Percentiles rank a stretch among this genome's conserved stretches.
These are phyloP conservation scores for Tromatobia lineatoria DNA, from an alignment of 2,888 invertebrate species.

Conservation along the genomic window DNA sequence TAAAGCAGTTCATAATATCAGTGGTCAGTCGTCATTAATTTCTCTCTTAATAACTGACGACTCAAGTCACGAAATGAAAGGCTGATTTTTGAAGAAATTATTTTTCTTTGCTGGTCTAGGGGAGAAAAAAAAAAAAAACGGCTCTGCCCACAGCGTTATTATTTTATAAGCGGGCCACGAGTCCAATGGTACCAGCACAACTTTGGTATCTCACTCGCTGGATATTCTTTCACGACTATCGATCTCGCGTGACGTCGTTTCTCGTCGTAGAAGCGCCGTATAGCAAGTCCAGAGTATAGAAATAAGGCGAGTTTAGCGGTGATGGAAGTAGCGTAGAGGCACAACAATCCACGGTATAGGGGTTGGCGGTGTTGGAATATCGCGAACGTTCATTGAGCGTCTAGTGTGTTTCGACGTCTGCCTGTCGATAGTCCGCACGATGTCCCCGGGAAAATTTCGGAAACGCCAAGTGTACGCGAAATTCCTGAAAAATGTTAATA, in stretches of 20 bases:
- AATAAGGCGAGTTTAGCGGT: neutral
- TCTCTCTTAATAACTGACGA: neutral
- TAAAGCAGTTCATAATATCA: conserved; percentile 28
- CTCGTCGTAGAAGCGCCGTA: conserved; percentile 31
- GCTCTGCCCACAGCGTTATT: neutral
- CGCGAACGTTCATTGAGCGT: neutral
- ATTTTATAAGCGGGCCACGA: conserved; percentile 23
- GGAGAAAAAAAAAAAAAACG: neutral
- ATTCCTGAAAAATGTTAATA: neutral
- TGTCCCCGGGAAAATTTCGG: neutral
- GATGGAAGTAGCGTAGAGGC: neutral
- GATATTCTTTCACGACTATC: conserved; percentile 51
- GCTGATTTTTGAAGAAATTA: neutral
- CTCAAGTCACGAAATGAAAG: neutral
- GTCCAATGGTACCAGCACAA: conserved; percentile 48
- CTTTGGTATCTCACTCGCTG: conserved; percentile 8
- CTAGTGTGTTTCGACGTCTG: conserved; percentile 8
- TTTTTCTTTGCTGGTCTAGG: neutral
- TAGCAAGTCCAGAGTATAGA: conserved; percentile 2
- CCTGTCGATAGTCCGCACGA: neutral
- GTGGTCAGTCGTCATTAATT: neutral
- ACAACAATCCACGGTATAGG: conserved; percentile 18
- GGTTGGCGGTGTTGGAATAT: conserved; percentile 16
- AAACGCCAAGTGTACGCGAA: neutral
- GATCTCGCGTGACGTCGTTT: conserved; percentile 54